Conservation (phyloP, 2,797 vertebrate genomes). For the Pseudochromis fuscus region DNA sequence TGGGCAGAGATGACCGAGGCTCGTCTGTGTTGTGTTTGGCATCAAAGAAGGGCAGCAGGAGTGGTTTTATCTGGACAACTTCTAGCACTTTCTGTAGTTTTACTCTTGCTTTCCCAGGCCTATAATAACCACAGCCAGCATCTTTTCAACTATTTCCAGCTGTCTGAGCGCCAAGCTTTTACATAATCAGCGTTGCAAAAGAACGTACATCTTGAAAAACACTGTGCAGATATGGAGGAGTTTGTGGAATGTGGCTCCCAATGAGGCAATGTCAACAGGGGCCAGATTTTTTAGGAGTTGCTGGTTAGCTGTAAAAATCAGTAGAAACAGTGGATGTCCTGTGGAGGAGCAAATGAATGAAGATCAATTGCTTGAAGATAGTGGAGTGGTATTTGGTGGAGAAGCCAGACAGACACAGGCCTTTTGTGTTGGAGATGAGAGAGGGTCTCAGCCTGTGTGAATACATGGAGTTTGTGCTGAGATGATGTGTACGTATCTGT, state of each 20-base stretch:
- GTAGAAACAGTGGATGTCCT: conserved; percentile 66
- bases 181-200: conserved; percentile 68
- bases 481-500: background rate
- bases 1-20: conserved; percentile 66
- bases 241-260: conserved; percentile 56
- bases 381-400: conserved; percentile 67
- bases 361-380: conserved; percentile 69
- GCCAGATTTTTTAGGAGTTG: conserved; percentile 57
- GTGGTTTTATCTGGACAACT: conserved; percentile 61
- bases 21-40: conserved; percentile 71
- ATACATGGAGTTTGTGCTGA: conserved; percentile 35
- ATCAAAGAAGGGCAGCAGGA: conserved; percentile 33
- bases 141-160: conserved; percentile 56
- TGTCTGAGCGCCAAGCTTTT: conserved; percentile 58
- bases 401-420: conserved; percentile 63
- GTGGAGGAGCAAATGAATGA: conserved; percentile 54
- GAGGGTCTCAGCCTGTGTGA: conserved; percentile 32
- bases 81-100: conserved; percentile 45
- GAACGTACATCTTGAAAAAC: conserved; percentile 54
- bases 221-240: conserved; percentile 49
- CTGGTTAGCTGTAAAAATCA: conserved; percentile 47
- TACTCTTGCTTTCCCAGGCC: conserved; percentile 55
- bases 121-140: conserved; percentile 52
- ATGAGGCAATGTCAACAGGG: conserved; percentile 47
- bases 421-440: conserved; percentile 67